Conservation (phyloP, 2,888 invertebrate species). For the Timema cristinae region DNA sequence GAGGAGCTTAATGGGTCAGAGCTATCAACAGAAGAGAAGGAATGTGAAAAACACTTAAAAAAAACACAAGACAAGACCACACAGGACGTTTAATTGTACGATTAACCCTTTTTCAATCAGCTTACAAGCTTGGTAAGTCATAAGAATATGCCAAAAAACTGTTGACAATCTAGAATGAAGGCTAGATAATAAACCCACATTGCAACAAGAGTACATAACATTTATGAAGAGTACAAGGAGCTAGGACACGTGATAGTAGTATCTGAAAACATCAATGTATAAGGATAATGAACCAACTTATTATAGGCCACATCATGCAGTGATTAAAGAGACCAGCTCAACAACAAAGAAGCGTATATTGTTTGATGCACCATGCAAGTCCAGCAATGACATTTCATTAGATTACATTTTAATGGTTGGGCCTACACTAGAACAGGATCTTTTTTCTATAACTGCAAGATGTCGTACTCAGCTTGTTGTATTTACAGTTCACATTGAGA, state of each 20-base stretch:
- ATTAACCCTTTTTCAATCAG: too few relatives aligned
- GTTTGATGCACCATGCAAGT: not conserved
- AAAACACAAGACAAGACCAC: too few relatives aligned
- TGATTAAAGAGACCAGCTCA: not conserved
- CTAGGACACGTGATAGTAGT: not conserved
- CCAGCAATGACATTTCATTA: not conserved
- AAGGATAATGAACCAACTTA: not conserved
- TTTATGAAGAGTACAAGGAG: not conserved
- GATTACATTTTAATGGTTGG: not conserved
- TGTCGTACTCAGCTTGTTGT: not conserved
- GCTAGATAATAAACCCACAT: not conserved
- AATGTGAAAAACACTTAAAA: too few relatives aligned
- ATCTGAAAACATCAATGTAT: not conserved
- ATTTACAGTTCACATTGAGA: conserved; percentile 2
- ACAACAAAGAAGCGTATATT: not conserved
- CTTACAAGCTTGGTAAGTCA: too few relatives aligned
- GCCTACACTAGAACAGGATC: not conserved
- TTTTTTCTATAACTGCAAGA: not conserved
- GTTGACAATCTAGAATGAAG: not conserved
- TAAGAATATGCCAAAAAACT: too few relatives aligned
- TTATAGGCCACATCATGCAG: not conserved
- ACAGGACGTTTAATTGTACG: too few relatives aligned
- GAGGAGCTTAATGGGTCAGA: too few relatives aligned
- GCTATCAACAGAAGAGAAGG: too few relatives aligned
- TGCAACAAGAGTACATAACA: not conserved